These are phyloP conservation scores for Brachionus rotundiformis DNA, from an alignment of 1,140 invertebrate species.

Conservation along the genomic window DNA sequence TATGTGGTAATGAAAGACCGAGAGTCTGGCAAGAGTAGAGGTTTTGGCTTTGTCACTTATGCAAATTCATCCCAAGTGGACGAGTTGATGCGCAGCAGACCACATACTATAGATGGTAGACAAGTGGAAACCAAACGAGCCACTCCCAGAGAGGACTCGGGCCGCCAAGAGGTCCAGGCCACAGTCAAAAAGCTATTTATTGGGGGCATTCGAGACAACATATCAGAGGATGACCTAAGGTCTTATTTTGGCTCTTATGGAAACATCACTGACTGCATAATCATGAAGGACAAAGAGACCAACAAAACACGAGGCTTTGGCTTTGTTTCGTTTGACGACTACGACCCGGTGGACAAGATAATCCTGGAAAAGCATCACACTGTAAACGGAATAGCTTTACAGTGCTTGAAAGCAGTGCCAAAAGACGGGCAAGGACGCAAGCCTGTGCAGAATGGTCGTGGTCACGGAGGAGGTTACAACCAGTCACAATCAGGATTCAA, in stretches of 20 bases:
- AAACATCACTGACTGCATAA: slow-evolving; percentile 80
- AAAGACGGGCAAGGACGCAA: slow-evolving; percentile 67
- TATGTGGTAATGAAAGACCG: slow-evolving; percentile 45
- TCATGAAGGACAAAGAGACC: slow-evolving; percentile 69
- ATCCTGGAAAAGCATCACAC: slow-evolving; percentile 63
- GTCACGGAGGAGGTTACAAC: background rate
- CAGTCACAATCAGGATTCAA: background rate
- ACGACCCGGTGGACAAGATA: slow-evolving; percentile 52
- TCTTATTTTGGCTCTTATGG: slow-evolving; percentile 80
- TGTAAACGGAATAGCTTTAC: slow-evolving; percentile 64
- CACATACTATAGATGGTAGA: slow-evolving; percentile 77
- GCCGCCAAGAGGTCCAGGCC: slow-evolving; percentile 82
- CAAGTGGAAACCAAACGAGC: slow-evolving; percentile 94
- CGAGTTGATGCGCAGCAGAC: slow-evolving; percentile 83
- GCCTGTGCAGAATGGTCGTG: background rate
- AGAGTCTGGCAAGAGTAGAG: slow-evolving; percentile 8
- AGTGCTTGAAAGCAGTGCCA: slow-evolving; percentile 67
- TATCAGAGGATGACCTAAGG: slow-evolving; percentile 63
- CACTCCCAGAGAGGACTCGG: slow-evolving; percentile 81
- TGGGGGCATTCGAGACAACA: slow-evolving; percentile 73
- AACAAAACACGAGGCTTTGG: slow-evolving; percentile 90
- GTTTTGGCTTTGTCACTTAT: slow-evolving; percentile 97
- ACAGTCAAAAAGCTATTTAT: slow-evolving; percentile 94
- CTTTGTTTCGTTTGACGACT: slow-evolving; percentile 89
- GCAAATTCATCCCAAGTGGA: slow-evolving; percentile 86